phyloP scores from a whole-genome alignment of 1,140 invertebrate species.

The Grapholita molesta region DNA sequence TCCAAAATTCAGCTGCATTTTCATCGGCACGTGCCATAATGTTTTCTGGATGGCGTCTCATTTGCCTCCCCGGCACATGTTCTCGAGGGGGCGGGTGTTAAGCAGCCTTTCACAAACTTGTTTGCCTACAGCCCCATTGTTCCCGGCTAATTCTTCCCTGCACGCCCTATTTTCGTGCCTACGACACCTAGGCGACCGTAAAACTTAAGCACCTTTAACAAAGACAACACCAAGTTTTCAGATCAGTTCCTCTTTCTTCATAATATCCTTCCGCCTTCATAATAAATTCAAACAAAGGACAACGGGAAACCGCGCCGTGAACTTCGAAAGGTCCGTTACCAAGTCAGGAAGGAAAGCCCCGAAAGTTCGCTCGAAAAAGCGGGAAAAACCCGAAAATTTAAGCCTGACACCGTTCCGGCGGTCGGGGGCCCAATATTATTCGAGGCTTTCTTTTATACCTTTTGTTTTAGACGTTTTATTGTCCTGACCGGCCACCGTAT shows the following conservation, averaged over 20 bases:
- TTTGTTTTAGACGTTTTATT: slow-evolving; percentile 68
- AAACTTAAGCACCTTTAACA: slow-evolving; percentile 7
- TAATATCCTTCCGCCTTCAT: slow-evolving; percentile 49
- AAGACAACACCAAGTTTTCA: slow-evolving; percentile 12
- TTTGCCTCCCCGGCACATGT: background rate
- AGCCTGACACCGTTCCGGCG: slow-evolving; percentile 55
- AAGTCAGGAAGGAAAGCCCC: slow-evolving; percentile 60
- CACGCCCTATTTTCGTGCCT: background rate
- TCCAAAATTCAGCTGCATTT: background rate
- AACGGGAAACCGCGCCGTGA: slow-evolving; percentile 47
- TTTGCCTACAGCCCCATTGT: slow-evolving; percentile 8
- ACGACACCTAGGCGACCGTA: background rate
- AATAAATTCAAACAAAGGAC: slow-evolving; percentile 58
- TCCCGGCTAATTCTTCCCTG: background rate
- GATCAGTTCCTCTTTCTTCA: slow-evolving; percentile 30
- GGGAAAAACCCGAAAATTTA: slow-evolving; percentile 60
- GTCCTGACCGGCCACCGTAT: slow-evolving; percentile 38
- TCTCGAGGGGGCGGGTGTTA: background rate
- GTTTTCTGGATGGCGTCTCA: slow-evolving; percentile 1
- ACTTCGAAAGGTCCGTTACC: slow-evolving; percentile 51
- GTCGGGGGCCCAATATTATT: slow-evolving; percentile 60
- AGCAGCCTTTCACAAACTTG: slow-evolving; percentile 9
- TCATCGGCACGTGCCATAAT: background rate
- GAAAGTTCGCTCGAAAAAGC: slow-evolving; percentile 60
- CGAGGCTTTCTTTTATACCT: slow-evolving; percentile 56